These are phyloP conservation scores for Nymphalis c-album DNA, from an alignment of 2,888 invertebrate genomes.

Conservation along the genomic window DNA sequence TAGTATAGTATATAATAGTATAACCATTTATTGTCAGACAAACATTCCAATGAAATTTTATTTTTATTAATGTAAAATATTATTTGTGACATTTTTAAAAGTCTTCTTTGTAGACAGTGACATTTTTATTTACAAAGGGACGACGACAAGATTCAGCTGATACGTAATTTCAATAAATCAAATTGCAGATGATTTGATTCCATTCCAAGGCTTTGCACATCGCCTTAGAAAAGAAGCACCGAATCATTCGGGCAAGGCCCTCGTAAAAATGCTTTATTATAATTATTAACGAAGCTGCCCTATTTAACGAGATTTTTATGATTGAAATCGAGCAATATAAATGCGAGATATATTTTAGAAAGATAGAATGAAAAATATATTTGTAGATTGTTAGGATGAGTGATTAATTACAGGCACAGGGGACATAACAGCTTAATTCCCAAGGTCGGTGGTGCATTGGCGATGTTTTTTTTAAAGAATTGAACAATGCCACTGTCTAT, in stretches of 20 bases:
- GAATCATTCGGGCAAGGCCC: not conserved
- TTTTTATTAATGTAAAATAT: too few relatives aligned
- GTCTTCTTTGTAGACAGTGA: not conserved
- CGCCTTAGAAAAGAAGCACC: not conserved
- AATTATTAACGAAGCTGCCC: not conserved
- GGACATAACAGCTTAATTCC: too few relatives aligned
- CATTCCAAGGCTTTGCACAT: not conserved
- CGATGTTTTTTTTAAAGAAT: too few relatives aligned
- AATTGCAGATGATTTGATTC: constrained; percentile 2
- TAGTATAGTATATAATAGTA: too few relatives aligned
- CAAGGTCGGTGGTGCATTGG: too few relatives aligned
- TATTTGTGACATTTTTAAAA: not conserved
- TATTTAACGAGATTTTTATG: not conserved
- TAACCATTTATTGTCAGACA: too few relatives aligned
- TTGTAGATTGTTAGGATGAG: too few relatives aligned
- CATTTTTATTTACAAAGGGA: not conserved
- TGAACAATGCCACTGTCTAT: too few relatives aligned
- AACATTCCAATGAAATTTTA: not conserved
- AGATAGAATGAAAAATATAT: too few relatives aligned
- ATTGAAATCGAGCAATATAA: not conserved
- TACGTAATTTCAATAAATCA: not conserved
- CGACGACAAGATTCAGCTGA: not conserved
- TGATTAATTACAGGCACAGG: too few relatives aligned
- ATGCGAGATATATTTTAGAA: too few relatives aligned
- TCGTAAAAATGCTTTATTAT: not conserved